These are phyloP conservation scores for Diaphora mendica DNA, from an alignment of 2,888 invertebrate genomes.

Conservation along the genomic window DNA sequence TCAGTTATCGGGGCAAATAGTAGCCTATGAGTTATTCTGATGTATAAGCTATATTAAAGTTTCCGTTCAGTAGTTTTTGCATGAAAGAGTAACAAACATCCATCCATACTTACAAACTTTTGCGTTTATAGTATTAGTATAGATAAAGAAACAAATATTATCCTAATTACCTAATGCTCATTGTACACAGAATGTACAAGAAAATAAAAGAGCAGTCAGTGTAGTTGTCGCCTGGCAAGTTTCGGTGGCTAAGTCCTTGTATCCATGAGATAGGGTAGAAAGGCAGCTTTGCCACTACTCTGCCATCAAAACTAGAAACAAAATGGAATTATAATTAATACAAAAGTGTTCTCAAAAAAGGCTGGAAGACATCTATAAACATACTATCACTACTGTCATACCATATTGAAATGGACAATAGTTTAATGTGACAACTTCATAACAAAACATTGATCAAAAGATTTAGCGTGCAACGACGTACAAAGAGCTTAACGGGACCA, in stretches of 20 bases:
- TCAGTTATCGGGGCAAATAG: too few species aligned
- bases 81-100: too few species aligned
- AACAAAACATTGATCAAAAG: too few species aligned
- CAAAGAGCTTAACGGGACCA: too few species aligned
- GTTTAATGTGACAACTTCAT: too few species aligned
- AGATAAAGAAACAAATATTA: too few species aligned
- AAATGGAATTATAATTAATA: background rate
- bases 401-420: background rate
- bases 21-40: too few species aligned
- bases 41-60: too few species aligned
- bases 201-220: constrained; percentile 99
- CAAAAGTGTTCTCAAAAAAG: background rate
- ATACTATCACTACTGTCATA: background rate
- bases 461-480: too few species aligned
- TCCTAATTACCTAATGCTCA: constrained; percentile 95
- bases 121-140: too few species aligned
- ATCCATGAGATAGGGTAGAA: constrained; percentile 98
- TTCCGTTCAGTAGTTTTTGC: too few species aligned
- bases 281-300: constrained; percentile 98
- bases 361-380: background rate
- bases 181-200: constrained; percentile 99
- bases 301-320: constrained; percentile 94
- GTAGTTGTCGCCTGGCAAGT: constrained; percentile 98
- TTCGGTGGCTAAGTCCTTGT: constrained; percentile 98
- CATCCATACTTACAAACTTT: too few species aligned